phyloP scores from a whole-genome alignment of 2,113 vertebrate species.

The Ginglymostoma cirratum region DNA sequence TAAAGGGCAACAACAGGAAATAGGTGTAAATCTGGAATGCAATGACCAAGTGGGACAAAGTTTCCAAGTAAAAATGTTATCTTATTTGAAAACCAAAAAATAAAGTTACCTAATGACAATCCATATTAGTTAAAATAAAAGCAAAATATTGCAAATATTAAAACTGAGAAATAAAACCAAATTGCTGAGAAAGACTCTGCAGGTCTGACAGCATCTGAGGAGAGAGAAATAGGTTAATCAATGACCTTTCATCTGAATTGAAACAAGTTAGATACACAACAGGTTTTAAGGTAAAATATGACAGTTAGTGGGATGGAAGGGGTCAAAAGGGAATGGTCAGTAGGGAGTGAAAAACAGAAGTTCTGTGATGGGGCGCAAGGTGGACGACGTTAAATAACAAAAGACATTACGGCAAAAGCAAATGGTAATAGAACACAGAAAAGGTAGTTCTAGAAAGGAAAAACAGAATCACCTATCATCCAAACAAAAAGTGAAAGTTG shows the following conservation, averaged over 20 bases:
- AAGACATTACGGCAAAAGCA: background rate
- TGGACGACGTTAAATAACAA: background rate
- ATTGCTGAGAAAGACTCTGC: background rate
- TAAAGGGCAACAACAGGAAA: conserved; percentile 51
- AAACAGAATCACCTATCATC: background rate
- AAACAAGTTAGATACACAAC: background rate
- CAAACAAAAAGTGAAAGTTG: background rate
- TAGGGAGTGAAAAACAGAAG: background rate
- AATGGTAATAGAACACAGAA: background rate
- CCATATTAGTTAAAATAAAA: background rate
- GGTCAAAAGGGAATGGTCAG: background rate
- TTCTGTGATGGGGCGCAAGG: background rate
- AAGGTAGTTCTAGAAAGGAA: background rate
- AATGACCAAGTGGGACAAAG: conserved; percentile 41
- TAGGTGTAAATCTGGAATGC: conserved; percentile 49
- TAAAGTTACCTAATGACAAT: background rate
- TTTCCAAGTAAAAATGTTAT: conserved; percentile 7
- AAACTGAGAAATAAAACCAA: background rate
- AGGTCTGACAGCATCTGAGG: background rate
- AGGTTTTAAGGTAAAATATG: background rate
- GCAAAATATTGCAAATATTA: background rate
- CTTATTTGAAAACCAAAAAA: background rate
- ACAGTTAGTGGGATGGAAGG: background rate
- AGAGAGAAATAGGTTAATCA: background rate
- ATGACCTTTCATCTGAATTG: background rate